Evolutionary conservation across 2,797 vertebrate species (phyloP).

Genomic region (Aselliscus stoliczkanus): DNA sequence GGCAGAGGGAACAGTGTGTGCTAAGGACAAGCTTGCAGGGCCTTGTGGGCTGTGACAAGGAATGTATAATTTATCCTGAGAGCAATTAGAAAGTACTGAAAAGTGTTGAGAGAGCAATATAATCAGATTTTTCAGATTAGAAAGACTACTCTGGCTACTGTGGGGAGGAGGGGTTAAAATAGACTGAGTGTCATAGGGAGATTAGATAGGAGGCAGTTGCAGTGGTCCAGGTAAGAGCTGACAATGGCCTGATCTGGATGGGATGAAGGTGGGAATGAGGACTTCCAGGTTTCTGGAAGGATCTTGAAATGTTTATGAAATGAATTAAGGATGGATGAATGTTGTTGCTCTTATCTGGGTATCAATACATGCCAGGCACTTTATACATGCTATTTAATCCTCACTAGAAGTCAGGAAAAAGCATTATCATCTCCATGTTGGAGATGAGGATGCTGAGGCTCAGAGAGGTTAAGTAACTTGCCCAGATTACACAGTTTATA

Average conservation of each 20-base stretch:
- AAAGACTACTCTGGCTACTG: not conserved
- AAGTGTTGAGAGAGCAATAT: not conserved
- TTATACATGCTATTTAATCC: not conserved
- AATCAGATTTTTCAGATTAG: conserved; percentile 28
- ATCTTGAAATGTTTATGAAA: not conserved
- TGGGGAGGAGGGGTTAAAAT: not conserved
- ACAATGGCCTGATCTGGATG: not conserved
- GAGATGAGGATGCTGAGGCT: not conserved
- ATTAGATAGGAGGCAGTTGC: not conserved
- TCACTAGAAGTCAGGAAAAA: not conserved
- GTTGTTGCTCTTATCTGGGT: not conserved
- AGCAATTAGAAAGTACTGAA: conserved; percentile 18
- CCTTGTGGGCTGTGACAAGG: not conserved
- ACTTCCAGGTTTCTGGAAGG: not conserved
- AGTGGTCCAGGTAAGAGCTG: not conserved
- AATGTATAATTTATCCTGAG: conserved; percentile 25
- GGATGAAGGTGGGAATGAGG: not conserved
- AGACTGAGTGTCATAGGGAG: not conserved
- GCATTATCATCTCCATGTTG: not conserved
- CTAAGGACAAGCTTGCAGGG: not conserved
- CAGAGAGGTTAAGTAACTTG: not conserved
- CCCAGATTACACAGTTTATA: not conserved
- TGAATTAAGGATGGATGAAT: not conserved
- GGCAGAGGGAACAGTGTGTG: not conserved
- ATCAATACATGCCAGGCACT: not conserved